A percentile compares a stretch with the other conserved stretches of the same genome.
Conservation (phyloP, 2,888 invertebrate species). For the Epinotia bilunana region DNA sequence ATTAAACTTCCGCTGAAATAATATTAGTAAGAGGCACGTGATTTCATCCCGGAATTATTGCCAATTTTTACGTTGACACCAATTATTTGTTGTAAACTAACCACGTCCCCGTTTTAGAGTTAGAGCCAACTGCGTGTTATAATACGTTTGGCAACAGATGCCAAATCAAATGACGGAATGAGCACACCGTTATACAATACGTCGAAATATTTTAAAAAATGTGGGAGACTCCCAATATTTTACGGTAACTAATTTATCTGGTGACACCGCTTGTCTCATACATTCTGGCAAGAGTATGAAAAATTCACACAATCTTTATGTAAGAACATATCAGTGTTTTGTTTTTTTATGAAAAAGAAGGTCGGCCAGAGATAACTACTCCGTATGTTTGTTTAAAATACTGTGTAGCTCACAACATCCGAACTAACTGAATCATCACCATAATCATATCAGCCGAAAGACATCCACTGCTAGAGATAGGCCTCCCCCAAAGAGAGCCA, state of each 20-base stretch:
- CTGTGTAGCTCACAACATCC: background rate
- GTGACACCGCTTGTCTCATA: conserved; percentile 21
- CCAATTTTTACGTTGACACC: conserved; percentile 41
- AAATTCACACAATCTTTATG: conserved; percentile 12
- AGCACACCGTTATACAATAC: conserved; percentile 37
- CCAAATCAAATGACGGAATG: conserved; percentile 37
- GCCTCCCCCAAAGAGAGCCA: too few relatives aligned
- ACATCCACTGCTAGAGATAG: too few relatives aligned
- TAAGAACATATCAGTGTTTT: background rate
- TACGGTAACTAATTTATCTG: conserved; percentile 11
- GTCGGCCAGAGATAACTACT: too few relatives aligned
- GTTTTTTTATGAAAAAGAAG: background rate
- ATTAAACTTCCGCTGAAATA: conserved; percentile 17
- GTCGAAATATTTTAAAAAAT: conserved; percentile 32
- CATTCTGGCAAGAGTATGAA: background rate
- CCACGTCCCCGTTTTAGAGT: conserved; percentile 29
- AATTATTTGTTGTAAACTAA: conserved; percentile 38
- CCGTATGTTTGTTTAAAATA: background rate
- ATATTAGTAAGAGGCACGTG: conserved; percentile 11
- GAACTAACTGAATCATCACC: too few relatives aligned
- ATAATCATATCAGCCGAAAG: too few relatives aligned
- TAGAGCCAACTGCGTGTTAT: conserved; percentile 39
- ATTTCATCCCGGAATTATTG: conserved; percentile 27
- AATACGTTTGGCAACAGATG: conserved; percentile 35
- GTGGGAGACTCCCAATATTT: conserved; percentile 24